Evolutionary conservation across 1,140 invertebrate genomes (phyloP).

Genomic region (Ruditapes philippinarum): DNA sequence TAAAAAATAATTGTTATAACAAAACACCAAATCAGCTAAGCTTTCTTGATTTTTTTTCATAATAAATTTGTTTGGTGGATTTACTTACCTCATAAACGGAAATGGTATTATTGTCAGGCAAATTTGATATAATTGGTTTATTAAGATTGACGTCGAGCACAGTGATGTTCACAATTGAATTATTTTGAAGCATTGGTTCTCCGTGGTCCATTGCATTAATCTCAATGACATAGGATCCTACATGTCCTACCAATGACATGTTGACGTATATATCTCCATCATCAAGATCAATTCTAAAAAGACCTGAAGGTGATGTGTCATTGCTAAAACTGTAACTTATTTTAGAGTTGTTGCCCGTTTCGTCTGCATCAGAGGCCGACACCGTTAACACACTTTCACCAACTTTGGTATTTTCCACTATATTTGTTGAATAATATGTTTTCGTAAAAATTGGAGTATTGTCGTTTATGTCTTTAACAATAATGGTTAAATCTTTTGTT

Average conservation of each 20-base stretch:
- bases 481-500: neutral
- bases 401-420: neutral
- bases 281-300: conserved; percentile 24
- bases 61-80: no score
- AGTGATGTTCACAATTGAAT: neutral
- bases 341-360: conserved; percentile 3
- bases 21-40: no score
- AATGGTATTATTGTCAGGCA: neutral
- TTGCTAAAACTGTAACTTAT: conserved; percentile 4
- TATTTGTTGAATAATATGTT: neutral
- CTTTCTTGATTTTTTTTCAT: no score
- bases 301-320: neutral
- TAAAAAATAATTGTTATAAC: no score
- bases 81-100: conserved; percentile 44
- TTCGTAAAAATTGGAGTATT: neutral
- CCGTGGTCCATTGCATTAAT: conserved; percentile 33
- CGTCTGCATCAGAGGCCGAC: conserved; percentile 8
- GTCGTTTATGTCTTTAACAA: neutral
- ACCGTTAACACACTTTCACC: neutral
- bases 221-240: neutral
- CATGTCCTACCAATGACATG: neutral
- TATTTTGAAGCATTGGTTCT: neutral
- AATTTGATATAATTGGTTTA: neutral
- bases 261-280: conserved; percentile 33
- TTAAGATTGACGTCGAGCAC: conserved; percentile 51